Conservation (phyloP, 53 echinoderm and acorn worm species). For the Holothuria leucospilota region DNA sequence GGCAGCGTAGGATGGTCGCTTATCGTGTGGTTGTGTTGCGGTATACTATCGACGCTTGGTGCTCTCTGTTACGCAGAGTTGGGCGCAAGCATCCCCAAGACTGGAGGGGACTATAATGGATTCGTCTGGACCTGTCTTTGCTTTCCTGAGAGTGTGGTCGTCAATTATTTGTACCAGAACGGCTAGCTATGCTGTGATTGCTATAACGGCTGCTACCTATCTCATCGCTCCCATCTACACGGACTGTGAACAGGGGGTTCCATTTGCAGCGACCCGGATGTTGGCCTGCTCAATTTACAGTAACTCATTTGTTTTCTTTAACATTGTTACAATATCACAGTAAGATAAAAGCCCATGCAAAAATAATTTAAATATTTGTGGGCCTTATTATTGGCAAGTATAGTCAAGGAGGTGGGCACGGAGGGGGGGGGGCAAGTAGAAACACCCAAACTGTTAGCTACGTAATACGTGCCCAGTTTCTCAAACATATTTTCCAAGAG, state of each 20-base stretch:
- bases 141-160: conserved; percentile 73
- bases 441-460: too few species aligned
- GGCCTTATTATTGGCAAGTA: too few species aligned
- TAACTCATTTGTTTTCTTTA: too few species aligned
- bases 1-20: conserved; percentile 78
- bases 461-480: too few species aligned
- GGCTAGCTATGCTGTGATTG: conserved; percentile 45
- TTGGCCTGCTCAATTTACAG: too few species aligned
- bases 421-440: too few species aligned
- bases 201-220: conserved; percentile 50
- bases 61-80: conserved; percentile 88
- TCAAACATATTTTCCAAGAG: too few species aligned
- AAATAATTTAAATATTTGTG: too few species aligned
- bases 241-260: conserved; percentile 2
- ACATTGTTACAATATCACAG: too few species aligned
- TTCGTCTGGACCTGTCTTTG: conserved; percentile 68
- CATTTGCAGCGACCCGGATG: too few species aligned
- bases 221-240: conserved; percentile 66
- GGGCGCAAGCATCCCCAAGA: conserved; percentile 76
- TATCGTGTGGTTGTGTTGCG: conserved; percentile 74
- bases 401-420: too few species aligned
- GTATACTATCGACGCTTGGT: conserved; percentile 72
- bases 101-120: conserved; percentile 84
- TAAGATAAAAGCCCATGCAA: too few species aligned
- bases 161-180: conserved; percentile 51